phyloP scores from a whole-genome alignment of 2,888 invertebrate species.

The Latrodectus elegans region DNA sequence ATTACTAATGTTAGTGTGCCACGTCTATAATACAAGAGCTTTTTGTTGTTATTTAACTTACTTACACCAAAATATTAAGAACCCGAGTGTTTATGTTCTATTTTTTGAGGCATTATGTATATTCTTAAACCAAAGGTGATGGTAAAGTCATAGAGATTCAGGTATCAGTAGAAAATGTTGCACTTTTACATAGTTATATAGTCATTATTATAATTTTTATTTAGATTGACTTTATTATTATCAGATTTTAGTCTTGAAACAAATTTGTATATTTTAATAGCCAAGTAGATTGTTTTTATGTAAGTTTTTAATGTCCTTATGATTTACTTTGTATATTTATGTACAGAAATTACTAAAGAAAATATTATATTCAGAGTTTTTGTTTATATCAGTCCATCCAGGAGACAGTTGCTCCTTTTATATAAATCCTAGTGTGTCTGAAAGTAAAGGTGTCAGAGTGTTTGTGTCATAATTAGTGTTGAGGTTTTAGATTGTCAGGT shows the following conservation, averaged over 20 bases:
- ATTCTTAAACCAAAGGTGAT: conserved; percentile 69
- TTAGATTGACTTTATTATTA: conserved; percentile 54
- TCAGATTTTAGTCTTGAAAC: conserved; percentile 63
- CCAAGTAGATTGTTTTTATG: conserved; percentile 61
- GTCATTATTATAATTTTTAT: conserved; percentile 66
- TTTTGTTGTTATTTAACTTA: conserved; percentile 55
- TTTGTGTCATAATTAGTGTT: conserved; percentile 37
- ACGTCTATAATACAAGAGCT: conserved; percentile 66
- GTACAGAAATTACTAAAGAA: conserved; percentile 69
- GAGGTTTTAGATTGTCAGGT: conserved; percentile 51
- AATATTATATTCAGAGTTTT: conserved; percentile 69
- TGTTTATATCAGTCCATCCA: conserved; percentile 68
- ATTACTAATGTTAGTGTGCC: conserved; percentile 51
- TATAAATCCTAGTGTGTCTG: conserved; percentile 58
- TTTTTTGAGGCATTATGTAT: conserved; percentile 68
- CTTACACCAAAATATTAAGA: conserved; percentile 51
- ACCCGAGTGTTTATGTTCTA: conserved; percentile 50
- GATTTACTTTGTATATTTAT: conserved; percentile 69
- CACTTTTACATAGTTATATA: conserved; percentile 67
- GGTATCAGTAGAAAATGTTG: conserved; percentile 57
- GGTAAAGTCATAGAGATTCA: conserved; percentile 62
- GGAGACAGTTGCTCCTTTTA: conserved; percentile 53
- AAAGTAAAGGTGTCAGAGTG: conserved; percentile 13
- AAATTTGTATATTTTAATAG: conserved; percentile 68
- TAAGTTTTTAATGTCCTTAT: conserved; percentile 63